Base-by-base conservation (phyloP, 2,797 vertebrate genomes). In the Lycodopsis pacificus region DNA sequence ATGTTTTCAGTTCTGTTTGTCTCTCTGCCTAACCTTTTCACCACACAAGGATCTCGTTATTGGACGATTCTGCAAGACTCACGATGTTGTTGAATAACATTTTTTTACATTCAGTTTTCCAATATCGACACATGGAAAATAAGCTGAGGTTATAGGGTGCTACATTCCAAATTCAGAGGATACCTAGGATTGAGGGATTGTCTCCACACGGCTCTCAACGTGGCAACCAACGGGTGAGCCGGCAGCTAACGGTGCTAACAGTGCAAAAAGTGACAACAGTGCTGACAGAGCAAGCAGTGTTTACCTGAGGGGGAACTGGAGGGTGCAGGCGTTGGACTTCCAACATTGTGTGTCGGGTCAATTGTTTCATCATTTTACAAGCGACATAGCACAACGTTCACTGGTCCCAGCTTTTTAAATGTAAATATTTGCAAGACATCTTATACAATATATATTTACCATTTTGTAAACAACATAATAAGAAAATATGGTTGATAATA, bases 1-100 rank as follows among this genome's bases (percentile, higher is more conserved):
- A 30, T 42, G 20, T 34, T 71, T 64, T 76, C 40, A 59, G 2
- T 11, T 71, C 25, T 68, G 19, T 62, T 34, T 65, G 58, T 76
- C 40, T 49, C 48, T 49, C 20, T 40, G 13, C 44, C 51, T 20
- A 25, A 54, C 65, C 40, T 58, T 3, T n/a, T 61, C 25, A 32
- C 34, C 12, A 36, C 8, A 48, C 19, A 51, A 62, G 1, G 57
- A 36, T 32, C 4, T 11, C 0, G 1, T n/a, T n/a, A 32, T 48
- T 19, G 4, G 20, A 13, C 4, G 0, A 34, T 46, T 51, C 15
- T 15, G 7, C 5, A 40, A 58, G 42, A 59, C 49, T 7, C 7
- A 2, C 5, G 14, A 22, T 11, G 22, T 14, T 1, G 4, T 34
- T 44, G 5, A 25, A 27, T 9, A 12, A 25, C 0, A 0, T 68